Conservation (phyloP, 2,113 vertebrate species). For the Labeo rohita region DNA sequence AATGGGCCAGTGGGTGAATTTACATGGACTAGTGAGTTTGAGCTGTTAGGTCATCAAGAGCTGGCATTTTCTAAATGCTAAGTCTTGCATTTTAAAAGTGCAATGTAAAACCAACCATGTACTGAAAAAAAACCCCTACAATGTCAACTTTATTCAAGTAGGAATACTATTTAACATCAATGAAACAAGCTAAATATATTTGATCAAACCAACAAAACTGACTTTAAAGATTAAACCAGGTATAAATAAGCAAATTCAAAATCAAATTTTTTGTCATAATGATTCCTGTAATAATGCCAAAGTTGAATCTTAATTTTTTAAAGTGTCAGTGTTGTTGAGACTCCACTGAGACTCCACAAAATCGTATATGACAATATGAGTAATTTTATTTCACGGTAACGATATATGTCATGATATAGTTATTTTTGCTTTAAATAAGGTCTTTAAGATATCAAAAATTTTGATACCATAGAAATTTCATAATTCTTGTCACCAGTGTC, state of each 20-base stretch:
- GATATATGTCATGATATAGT: no score
- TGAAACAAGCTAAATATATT: background rate
- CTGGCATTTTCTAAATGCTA: conserved; percentile 45
- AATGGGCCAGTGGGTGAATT: conserved; percentile 41
- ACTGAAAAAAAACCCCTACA: background rate
- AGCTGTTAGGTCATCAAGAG: conserved; percentile 22
- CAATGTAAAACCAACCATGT: background rate
- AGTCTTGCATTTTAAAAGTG: conserved; percentile 32
- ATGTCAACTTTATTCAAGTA: background rate
- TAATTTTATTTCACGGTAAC: no score
- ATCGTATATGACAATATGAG: no score
- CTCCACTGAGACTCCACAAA: background rate
- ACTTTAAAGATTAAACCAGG: background rate
- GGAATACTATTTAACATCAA: background rate
- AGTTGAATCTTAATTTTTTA: background rate
- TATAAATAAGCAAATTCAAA: background rate
- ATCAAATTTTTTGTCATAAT: background rate
- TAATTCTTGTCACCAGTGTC: no score
- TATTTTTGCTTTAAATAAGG: no score
- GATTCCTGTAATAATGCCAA: background rate
- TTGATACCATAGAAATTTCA: no score
- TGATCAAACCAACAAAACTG: background rate
- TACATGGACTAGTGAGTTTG: conserved; percentile 49
- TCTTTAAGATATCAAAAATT: no score
- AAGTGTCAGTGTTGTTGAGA: background rate